These are phyloP conservation scores for Plutomurus gul DNA, from an alignment of 1,140 invertebrate genomes.

Conservation along the genomic window DNA sequence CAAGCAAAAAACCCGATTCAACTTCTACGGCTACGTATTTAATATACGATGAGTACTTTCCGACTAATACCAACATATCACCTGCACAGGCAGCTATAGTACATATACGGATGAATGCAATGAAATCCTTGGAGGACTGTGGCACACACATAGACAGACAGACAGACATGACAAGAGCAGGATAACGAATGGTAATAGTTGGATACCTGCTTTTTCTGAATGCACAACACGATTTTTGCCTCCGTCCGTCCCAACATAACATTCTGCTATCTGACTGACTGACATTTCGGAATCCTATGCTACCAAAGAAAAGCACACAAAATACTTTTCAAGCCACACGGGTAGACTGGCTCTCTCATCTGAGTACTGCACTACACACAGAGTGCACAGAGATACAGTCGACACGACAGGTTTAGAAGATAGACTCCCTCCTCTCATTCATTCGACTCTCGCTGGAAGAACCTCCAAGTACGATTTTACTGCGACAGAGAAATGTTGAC, in stretches of 20 bases:
- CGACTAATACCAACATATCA: background rate
- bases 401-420: background rate
- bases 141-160: background rate
- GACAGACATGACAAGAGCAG: background rate
- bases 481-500: background rate
- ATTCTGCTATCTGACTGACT: background rate
- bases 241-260: background rate
- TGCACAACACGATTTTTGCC: conserved; percentile 19
- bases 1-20: background rate
- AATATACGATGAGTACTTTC: background rate
- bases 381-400: background rate
- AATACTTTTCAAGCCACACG: too few species aligned
- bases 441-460: too few species aligned
- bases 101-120: background rate
- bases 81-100: background rate
- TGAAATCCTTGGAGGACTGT: background rate
- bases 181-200: conserved; percentile 17
- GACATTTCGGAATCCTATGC: conserved; percentile 1
- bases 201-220: conserved; percentile 18
- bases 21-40: too few species aligned
- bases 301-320: background rate
- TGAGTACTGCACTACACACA: background rate
- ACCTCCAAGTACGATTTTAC: too few species aligned
- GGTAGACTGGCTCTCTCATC: too few species aligned
- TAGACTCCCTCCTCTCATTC: background rate